Conservation (phyloP, 2,888 invertebrate genomes). For the Nemoura dubitans region DNA sequence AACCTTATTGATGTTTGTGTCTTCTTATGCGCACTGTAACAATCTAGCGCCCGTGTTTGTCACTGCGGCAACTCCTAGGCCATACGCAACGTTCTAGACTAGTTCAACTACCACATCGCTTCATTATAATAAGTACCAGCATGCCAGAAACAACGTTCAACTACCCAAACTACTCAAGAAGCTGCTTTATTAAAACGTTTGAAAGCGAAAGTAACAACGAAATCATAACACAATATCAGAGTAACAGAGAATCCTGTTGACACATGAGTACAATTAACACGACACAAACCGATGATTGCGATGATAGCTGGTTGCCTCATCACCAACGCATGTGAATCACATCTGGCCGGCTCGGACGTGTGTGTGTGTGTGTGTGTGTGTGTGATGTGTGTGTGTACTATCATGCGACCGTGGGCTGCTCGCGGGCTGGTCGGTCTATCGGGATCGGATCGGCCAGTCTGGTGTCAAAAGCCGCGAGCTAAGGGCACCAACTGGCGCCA, state of each 20-base stretch:
- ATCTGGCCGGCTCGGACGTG: background rate
- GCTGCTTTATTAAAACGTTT: background rate
- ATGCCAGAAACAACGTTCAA: too few relatives aligned
- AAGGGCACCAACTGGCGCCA: constrained; percentile 33
- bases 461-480: constrained; percentile 1
- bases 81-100: too few relatives aligned
- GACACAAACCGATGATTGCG: background rate
- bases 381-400: too few relatives aligned
- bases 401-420: background rate
- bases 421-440: background rate
- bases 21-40: background rate
- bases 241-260: background rate
- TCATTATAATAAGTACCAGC: too few relatives aligned
- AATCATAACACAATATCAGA: background rate
- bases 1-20: background rate
- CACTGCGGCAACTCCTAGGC: background rate
- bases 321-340: background rate
- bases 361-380: too few relatives aligned
- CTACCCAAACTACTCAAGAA: background rate
- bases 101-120: too few relatives aligned
- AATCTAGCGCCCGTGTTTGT: background rate
- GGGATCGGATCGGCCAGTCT: background rate
- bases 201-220: background rate
- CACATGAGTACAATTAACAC: background rate
- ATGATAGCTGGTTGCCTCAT: background rate